Evolutionary conservation across 2,113 vertebrate species (phyloP).

Genomic region (Ornithorhynchus anatinus): DNA sequence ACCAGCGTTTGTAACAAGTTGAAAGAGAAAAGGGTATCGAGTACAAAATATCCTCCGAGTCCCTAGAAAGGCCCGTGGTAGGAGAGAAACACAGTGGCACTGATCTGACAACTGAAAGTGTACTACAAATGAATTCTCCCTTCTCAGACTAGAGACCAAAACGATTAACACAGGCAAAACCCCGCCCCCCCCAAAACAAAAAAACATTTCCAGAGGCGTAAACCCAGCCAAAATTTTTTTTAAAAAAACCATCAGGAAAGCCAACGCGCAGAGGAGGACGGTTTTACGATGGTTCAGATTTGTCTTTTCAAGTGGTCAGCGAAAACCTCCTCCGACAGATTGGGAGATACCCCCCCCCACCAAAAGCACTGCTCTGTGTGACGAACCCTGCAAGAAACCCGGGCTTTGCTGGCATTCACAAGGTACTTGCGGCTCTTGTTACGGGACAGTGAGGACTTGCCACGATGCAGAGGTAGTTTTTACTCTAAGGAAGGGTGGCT

Average conservation of each 20-base stretch:
- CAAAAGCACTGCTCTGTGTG: constrained; percentile 14
- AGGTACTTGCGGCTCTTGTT: constrained; percentile 60
- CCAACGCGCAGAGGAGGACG: neutral
- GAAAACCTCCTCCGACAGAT: constrained; percentile 32
- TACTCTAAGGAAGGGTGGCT: constrained; percentile 52
- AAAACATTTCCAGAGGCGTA: constrained; percentile 21
- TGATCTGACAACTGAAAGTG: constrained; percentile 3
- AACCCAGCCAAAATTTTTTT: constrained; percentile 22
- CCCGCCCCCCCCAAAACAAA: too few relatives aligned
- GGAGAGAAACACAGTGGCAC: constrained; percentile 49
- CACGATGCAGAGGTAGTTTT: constrained; percentile 55
- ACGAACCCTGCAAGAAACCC: constrained; percentile 36
- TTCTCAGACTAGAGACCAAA: constrained; percentile 36
- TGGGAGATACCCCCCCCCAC: too few relatives aligned
- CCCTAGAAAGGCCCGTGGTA: constrained; percentile 39
- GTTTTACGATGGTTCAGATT: too few relatives aligned
- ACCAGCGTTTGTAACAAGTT: constrained; percentile 14
- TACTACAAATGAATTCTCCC: constrained; percentile 44
- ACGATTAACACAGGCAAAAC: constrained; percentile 8
- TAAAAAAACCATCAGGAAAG: neutral
- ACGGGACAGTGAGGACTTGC: constrained; percentile 54
- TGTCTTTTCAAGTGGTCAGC: constrained; percentile 12
- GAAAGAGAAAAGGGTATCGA: neutral
- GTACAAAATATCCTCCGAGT: neutral
- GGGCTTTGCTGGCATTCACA: constrained; percentile 53